A percentile compares a stretch with the other conserved stretches of the same genome.
phyloP scores from a whole-genome alignment of 2,797 vertebrate genomes.

The Xerus rutilus region DNA sequence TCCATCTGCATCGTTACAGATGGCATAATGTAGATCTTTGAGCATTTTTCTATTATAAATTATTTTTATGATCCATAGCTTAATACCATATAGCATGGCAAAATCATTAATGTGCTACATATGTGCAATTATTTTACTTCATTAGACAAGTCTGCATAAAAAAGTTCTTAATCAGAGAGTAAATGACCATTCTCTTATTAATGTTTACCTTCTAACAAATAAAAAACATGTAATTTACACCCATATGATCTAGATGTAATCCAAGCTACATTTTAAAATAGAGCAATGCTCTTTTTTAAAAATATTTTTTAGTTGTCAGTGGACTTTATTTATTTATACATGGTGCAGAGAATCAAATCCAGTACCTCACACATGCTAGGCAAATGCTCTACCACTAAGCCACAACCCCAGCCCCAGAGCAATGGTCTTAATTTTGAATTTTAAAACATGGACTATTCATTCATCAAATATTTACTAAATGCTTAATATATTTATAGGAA shows the following conservation, averaged over 20 bases:
- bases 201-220: not conserved
- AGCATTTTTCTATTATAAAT: not conserved
- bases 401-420: not conserved
- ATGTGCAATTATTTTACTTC: not conserved
- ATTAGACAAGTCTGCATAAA: slow-evolving; percentile 29
- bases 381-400: too few relatives aligned
- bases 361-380: too few relatives aligned
- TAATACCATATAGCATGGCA: not conserved
- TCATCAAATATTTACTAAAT: slow-evolving; percentile 34
- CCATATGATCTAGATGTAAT: not conserved
- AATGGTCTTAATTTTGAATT: slow-evolving; percentile 21
- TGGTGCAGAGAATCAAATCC: too few relatives aligned
- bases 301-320: too few relatives aligned
- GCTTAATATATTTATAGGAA: slow-evolving; percentile 15
- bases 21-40: not conserved
- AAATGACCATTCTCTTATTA: not conserved
- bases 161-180: slow-evolving; percentile 15
- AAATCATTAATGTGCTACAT: slow-evolving; percentile 19
- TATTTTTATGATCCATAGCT: slow-evolving; percentile 29
- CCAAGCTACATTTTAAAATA: slow-evolving; percentile 47
- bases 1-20: not conserved
- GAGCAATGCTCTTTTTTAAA: not conserved
- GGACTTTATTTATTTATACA: too few relatives aligned
- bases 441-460: slow-evolving; percentile 19
- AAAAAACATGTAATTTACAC: slow-evolving; percentile 18